phyloP scores from a whole-genome alignment of 2,113 vertebrate species.

The Peromyscus maniculatus region DNA sequence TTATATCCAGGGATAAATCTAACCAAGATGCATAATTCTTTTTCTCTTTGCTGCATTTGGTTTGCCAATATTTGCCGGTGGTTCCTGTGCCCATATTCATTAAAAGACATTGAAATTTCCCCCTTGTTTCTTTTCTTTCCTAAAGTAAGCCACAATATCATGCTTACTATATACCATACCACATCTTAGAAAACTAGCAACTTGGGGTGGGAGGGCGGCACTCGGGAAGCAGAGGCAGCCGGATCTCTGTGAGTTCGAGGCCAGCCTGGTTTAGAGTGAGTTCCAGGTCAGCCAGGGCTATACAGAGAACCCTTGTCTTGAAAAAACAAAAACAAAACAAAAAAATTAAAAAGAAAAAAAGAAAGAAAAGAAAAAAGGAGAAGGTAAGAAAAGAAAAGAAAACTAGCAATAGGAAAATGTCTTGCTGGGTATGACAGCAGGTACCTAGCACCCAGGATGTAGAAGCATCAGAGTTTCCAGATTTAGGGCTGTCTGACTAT shows the following conservation, averaged over 20 bases:
- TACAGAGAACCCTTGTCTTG: background rate
- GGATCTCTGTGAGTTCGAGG: background rate
- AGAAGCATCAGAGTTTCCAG: background rate
- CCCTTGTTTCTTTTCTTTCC: conserved; percentile 38
- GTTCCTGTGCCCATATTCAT: background rate
- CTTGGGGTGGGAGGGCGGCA: too few species aligned
- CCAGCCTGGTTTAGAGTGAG: background rate
- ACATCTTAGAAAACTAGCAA: background rate
- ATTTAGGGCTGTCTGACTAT: background rate
- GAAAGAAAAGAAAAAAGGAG: background rate
- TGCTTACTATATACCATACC: background rate
- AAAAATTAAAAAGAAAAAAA: background rate
- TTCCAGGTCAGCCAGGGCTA: background rate
- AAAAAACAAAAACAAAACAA: background rate
- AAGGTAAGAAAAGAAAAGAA: too few species aligned
- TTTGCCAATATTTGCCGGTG: background rate
- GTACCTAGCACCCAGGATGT: background rate
- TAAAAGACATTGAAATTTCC: background rate
- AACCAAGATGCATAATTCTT: background rate
- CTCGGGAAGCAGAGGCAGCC: background rate
- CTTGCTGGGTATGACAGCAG: background rate
- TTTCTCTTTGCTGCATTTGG: background rate
- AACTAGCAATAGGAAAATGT: background rate
- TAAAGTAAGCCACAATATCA: conserved; percentile 1
- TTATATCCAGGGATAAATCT: background rate